Evolutionary conservation across 2,113 vertebrate genomes (phyloP).

Genomic region (Calidris pugnax): DNA sequence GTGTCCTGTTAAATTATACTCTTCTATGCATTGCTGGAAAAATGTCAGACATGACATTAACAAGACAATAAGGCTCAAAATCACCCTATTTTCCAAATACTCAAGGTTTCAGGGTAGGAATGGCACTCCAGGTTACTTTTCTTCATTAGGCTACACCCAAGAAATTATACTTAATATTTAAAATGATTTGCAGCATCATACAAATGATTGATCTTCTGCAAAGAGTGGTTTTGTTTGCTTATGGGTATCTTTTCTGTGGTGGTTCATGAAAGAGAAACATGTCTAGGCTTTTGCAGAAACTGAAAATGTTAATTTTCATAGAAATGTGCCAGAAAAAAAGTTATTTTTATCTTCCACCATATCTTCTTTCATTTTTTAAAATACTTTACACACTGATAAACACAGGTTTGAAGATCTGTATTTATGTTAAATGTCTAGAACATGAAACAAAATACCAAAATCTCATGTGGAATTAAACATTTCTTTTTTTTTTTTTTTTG

Average conservation of each 20-base stretch:
- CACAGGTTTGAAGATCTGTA: not conserved
- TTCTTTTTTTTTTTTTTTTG: not conserved
- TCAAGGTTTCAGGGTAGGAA: not conserved
- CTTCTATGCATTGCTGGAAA: not conserved
- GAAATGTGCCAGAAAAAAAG: not conserved
- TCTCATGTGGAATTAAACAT: not conserved
- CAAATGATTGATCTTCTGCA: not conserved
- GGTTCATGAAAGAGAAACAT: not conserved
- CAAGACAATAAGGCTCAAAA: not conserved
- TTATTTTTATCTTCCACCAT: not conserved
- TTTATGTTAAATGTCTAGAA: not conserved
- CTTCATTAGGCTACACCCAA: not conserved
- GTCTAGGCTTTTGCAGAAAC: not conserved
- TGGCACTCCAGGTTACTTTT: not conserved
- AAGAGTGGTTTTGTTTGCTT: not conserved
- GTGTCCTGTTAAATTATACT: constrained; percentile 11
- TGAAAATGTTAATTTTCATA: not conserved
- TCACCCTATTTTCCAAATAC: not conserved
- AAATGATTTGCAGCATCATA: not conserved
- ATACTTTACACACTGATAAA: not conserved
- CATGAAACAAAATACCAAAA: not conserved
- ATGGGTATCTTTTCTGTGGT: not conserved
- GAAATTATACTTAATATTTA: not conserved
- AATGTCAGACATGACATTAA: not conserved
- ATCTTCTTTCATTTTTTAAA: not conserved